Evolutionary conservation across 1,140 invertebrate species (phyloP).

Genomic region (Psix sp.): DNA sequence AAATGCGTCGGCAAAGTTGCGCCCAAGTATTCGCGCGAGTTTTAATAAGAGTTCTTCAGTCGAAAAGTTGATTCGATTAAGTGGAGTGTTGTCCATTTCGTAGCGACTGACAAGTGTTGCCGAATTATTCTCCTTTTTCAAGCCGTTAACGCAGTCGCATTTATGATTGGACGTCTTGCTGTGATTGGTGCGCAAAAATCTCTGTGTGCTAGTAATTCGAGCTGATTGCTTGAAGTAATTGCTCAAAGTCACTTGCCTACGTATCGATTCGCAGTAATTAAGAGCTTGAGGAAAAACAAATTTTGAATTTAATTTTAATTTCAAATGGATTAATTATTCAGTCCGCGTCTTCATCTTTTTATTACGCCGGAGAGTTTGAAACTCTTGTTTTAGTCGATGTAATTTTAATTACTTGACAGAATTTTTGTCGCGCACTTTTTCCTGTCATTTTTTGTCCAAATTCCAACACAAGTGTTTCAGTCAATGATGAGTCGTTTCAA

Average conservation of each 20-base stretch:
- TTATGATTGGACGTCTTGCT: conserved; percentile 6
- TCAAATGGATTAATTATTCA: conserved; percentile 3
- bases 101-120: too few relatives aligned
- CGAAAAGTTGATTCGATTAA: conserved; percentile 16
- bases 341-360: not conserved
- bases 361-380: not conserved
- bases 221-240: conserved; percentile 16
- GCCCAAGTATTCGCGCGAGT: conserved; percentile 10
- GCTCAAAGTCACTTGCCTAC: conserved; percentile 27
- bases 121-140: not conserved
- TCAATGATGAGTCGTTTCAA: not conserved
- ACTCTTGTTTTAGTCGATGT: not conserved
- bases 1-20: not conserved
- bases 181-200: not conserved
- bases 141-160: not conserved
- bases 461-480: too few relatives aligned
- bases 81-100: conserved; percentile 18
- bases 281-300: not conserved
- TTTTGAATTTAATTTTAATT: conserved; percentile 1
- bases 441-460: too few relatives aligned
- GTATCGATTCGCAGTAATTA: conserved; percentile 12
- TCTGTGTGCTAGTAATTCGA: not conserved
- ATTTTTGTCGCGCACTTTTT: too few relatives aligned
- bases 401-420: not conserved
- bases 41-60: conserved; percentile 24